Evolutionary conservation across 2,113 vertebrate genomes (phyloP).

Genomic region (Leucosticte australis): DNA sequence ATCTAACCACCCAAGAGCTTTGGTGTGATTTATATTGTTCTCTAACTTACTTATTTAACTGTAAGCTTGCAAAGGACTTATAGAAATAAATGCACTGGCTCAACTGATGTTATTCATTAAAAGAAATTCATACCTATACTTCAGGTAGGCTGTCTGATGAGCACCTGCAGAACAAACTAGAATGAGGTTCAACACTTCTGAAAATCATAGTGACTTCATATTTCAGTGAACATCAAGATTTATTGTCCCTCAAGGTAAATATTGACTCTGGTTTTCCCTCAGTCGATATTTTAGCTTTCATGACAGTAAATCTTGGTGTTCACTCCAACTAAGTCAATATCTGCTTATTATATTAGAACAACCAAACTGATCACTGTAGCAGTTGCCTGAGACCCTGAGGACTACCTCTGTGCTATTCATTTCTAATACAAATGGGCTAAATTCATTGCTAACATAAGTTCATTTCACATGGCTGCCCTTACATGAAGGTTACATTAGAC

Average conservation of each 20-base stretch:
- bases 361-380: conserved; percentile 67
- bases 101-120: neutral
- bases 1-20: neutral
- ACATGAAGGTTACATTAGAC: neutral
- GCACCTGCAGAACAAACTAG: conserved; percentile 11
- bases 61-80: neutral
- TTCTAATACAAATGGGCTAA: conserved; percentile 58
- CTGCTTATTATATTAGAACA: conserved; percentile 71
- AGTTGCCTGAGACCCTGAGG: conserved; percentile 46
- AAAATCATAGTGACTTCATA: conserved; percentile 61
- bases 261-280: conserved; percentile 65
- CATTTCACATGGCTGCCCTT: conserved; percentile 7
- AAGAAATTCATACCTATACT: neutral
- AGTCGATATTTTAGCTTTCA: conserved; percentile 62
- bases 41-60: neutral
- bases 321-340: conserved; percentile 69
- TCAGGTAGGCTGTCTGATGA: neutral
- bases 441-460: conserved; percentile 27
- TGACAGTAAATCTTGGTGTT: conserved; percentile 67
- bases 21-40: neutral
- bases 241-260: conserved; percentile 61
- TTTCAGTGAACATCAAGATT: conserved; percentile 62
- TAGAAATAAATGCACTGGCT: neutral
- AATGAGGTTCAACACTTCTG: neutral
- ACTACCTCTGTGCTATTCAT: conserved; percentile 44